Percentiles rank a stretch among this genome's conserved stretches.
These are phyloP conservation scores for Danio albolineatus DNA, from an alignment of 2,797 vertebrate species.

Conservation along the genomic window DNA sequence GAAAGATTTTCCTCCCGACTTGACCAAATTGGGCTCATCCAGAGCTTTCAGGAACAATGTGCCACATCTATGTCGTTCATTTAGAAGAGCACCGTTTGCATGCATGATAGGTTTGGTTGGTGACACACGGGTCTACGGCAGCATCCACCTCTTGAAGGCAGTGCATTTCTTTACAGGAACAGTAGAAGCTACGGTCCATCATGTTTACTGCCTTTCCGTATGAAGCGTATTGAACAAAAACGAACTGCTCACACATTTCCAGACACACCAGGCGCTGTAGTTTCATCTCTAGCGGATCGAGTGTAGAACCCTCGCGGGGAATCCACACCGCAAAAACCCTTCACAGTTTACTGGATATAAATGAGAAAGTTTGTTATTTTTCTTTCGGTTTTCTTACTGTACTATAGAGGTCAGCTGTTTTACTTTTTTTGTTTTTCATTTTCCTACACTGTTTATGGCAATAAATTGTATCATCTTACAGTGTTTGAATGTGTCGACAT, in stretches of 20 bases:
- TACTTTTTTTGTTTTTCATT: slow-evolving; percentile 70
- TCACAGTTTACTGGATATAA: slow-evolving; percentile 65
- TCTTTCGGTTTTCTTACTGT: slow-evolving; percentile 71
- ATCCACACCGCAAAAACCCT: slow-evolving; percentile 59
- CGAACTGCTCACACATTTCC: slow-evolving; percentile 51
- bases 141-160: slow-evolving; percentile 56
- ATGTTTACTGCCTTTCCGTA: slow-evolving; percentile 59
- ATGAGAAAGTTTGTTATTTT: slow-evolving; percentile 53
- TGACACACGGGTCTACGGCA: slow-evolving; percentile 56
- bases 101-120: slow-evolving; percentile 51
- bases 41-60: slow-evolving; percentile 67
- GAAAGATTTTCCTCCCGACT: slow-evolving; percentile 65
- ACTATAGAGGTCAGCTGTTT: slow-evolving; percentile 73
- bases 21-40: slow-evolving; percentile 64
- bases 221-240: slow-evolving; percentile 60
- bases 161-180: slow-evolving; percentile 56
- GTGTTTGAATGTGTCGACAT: slow-evolving; percentile 70
- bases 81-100: slow-evolving; percentile 55
- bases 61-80: slow-evolving; percentile 48
- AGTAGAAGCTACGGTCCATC: slow-evolving; percentile 43
- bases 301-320: slow-evolving; percentile 59
- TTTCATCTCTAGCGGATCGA: slow-evolving; percentile 58
- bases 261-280: slow-evolving; percentile 54
- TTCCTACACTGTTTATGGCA: slow-evolving; percentile 81
- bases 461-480: slow-evolving; percentile 80